These are phyloP conservation scores for Mesorhabditis belari DNA, from an alignment of 2,888 invertebrate genomes.

Conservation along the genomic window DNA sequence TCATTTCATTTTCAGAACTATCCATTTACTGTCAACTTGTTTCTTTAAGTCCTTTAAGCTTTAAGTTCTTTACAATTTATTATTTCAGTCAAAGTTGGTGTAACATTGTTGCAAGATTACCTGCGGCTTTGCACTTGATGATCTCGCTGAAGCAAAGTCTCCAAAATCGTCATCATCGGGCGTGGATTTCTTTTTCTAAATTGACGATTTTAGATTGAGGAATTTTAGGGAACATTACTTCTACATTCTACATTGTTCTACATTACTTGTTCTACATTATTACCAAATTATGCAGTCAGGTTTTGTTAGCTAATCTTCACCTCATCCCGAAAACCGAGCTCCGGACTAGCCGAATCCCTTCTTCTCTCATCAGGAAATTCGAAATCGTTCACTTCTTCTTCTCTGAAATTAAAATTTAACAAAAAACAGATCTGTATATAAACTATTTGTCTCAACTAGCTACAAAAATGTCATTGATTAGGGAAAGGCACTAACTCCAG, in stretches of 20 bases:
- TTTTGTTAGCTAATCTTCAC: too few relatives aligned
- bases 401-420: background rate
- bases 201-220: background rate
- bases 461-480: too few relatives aligned
- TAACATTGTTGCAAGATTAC: too few relatives aligned
- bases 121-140: constrained; percentile 2
- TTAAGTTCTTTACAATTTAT: too few relatives aligned
- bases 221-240: background rate
- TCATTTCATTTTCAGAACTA: too few relatives aligned
- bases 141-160: constrained; percentile 25
- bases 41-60: too few relatives aligned
- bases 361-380: constrained; percentile 12
- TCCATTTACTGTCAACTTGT: too few relatives aligned
- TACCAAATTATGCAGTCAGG: background rate
- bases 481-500: too few relatives aligned
- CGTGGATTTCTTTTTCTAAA: background rate
- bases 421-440: too few relatives aligned
- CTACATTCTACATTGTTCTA: background rate
- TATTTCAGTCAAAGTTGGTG: too few relatives aligned
- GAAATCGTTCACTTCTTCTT: constrained; percentile 23
- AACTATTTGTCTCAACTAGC: background rate
- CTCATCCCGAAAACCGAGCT: constrained; percentile 30
- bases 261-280: background rate
- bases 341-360: constrained; percentile 22
- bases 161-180: constrained; percentile 34